These are phyloP conservation scores for Chlamydotis undulata DNA, from an alignment of 2,113 vertebrate species.

Conservation along the genomic window DNA sequence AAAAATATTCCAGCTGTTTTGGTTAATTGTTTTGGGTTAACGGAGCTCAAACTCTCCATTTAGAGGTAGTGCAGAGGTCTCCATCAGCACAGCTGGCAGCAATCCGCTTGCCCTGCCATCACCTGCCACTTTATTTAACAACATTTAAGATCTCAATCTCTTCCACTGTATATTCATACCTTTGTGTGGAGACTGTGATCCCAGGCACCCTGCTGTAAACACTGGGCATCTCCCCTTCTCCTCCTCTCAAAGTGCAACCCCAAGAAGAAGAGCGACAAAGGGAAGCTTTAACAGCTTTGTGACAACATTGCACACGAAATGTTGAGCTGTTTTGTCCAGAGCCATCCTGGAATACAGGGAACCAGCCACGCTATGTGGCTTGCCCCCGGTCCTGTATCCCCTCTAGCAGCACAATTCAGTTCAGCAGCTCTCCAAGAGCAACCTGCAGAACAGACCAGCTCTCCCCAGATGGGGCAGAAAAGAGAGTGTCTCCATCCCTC, in stretches of 20 bases:
- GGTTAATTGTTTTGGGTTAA: not conserved
- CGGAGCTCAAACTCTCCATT: not conserved
- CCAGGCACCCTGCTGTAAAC: not conserved
- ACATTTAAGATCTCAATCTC: not conserved
- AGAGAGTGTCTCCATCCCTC: not conserved
- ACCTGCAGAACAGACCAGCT: not conserved
- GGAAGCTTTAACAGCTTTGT: not conserved
- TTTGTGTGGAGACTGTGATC: not conserved
- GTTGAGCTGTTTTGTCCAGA: not conserved
- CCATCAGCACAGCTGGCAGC: not conserved
- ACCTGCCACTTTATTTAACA: not conserved
- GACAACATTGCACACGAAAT: not conserved
- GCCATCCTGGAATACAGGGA: not conserved
- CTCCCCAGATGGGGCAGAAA: rapidly evolving
- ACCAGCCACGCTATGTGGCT: not conserved
- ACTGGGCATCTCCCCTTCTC: not conserved
- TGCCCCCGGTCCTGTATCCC: not conserved
- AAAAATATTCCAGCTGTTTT: not conserved
- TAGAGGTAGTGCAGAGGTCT: not conserved
- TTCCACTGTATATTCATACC: not conserved
- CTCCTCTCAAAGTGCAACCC: not conserved
- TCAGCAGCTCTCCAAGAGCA: not conserved
- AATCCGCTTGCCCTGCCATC: not conserved
- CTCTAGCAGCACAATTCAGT: not conserved
- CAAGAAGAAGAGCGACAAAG: not conserved